These are phyloP conservation scores for Corythaixoides concolor DNA, from an alignment of 2,113 vertebrate genomes.

Conservation along the genomic window DNA sequence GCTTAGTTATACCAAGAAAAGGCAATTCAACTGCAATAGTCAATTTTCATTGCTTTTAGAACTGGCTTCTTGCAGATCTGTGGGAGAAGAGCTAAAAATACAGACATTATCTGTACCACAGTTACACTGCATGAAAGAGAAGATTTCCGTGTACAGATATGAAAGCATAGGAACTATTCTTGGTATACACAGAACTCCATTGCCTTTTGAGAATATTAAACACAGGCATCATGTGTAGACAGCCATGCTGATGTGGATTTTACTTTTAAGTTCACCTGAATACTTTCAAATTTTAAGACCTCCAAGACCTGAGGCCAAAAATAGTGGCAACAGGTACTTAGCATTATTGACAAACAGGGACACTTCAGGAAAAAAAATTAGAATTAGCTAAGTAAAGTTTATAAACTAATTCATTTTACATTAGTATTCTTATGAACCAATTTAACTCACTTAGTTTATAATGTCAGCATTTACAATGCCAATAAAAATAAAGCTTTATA, in stretches of 20 bases:
- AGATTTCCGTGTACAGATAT: neutral
- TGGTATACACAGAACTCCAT: neutral
- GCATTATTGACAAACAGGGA: neutral
- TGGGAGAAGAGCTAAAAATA: neutral
- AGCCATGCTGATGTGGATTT: neutral
- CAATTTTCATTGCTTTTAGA: neutral
- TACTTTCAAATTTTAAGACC: neutral
- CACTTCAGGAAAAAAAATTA: neutral
- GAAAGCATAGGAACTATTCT: neutral
- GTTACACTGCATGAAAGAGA: neutral
- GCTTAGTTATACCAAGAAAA: neutral
- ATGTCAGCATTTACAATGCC: neutral
- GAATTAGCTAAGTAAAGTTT: neutral
- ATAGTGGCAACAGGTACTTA: neutral
- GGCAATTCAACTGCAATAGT: neutral
- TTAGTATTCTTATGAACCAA: neutral
- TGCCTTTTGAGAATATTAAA: neutral
- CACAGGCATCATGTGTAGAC: neutral
- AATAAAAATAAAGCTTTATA: neutral
- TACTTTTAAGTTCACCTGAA: neutral
- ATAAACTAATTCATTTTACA: neutral
- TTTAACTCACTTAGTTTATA: neutral
- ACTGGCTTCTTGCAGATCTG: neutral
- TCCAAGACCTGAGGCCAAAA: neutral
- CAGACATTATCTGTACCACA: neutral